Evolutionary conservation across 2,113 vertebrate species (phyloP).

Genomic region (Tapirus terrestris): DNA sequence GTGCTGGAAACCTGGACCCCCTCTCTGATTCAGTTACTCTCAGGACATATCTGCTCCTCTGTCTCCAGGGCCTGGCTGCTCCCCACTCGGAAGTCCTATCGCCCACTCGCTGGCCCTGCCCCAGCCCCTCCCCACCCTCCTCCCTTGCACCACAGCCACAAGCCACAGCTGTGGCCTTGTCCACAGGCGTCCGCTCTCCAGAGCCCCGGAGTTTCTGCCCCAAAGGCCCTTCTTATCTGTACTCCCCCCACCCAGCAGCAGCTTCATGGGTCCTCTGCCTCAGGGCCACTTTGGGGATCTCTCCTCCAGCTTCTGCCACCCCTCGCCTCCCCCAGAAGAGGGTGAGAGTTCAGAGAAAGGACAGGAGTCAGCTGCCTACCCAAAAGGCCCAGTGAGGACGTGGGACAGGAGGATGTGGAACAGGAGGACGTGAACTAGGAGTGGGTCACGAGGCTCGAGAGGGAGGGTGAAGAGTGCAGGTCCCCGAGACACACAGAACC

Average conservation of each 20-base stretch:
- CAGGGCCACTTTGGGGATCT: background rate
- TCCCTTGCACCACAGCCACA: background rate
- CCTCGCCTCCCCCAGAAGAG: background rate
- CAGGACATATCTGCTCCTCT: background rate
- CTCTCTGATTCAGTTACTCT: background rate
- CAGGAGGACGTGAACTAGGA: accelerated
- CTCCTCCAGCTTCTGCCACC: background rate
- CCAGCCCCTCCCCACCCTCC: background rate
- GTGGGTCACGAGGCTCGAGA: background rate
- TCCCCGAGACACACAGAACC: background rate
- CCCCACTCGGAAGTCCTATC: background rate
- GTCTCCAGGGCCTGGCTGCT: too few relatives aligned
- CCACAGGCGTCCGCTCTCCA: background rate
- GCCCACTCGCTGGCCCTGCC: background rate
- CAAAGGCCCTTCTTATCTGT: background rate
- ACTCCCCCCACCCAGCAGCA: too few relatives aligned
- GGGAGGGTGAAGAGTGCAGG: too few relatives aligned
- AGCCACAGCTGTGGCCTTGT: background rate
- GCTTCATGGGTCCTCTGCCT: too few relatives aligned
- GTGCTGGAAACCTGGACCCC: too few relatives aligned
- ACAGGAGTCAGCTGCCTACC: background rate
- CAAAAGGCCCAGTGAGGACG: background rate
- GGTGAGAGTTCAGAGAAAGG: background rate
- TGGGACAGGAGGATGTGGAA: background rate
- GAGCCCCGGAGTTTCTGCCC: background rate